Evolutionary conservation across 2,888 invertebrate species (phyloP), one percentile per base, ranked within the genome.

Genomic region (Drosophila rubida): DNA sequence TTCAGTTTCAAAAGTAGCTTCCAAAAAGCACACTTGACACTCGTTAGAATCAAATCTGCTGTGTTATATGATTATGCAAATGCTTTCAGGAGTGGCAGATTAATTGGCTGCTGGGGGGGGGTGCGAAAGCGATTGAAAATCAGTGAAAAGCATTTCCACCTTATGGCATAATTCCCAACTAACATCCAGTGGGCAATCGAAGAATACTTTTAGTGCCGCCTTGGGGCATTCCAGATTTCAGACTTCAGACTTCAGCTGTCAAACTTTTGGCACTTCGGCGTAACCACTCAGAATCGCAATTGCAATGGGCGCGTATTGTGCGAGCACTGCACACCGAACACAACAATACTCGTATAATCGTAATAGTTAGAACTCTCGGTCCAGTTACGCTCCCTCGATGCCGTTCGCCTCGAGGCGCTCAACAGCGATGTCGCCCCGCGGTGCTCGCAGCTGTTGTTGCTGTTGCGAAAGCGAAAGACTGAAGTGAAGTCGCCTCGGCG

Each of bases 91-190:
- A 57, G 1, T 50, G 25, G n/a, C 1, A 27, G 53, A 13, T 45
- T 11, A 55, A 48, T 27, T 50, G n/a, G 8, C 53, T 62, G 30
- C 22, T 2, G 7, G 37, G 4, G 27, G 9, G 13, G 35, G 3
- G 32, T 3, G 23, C n/a, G 50, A 37, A 42, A 22, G 14, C 30
- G 30, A 61, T 37, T 61, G 45, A 8, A 62, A 57, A 61, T 59
- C 55, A 57, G 46, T 69, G 41, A 49, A 53, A 35, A 57, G 51
- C 13, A 44, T 57, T 59, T 46, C 30, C 7, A 68, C 80, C 80
- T 86, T 86, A 77, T 86, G 80, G 78, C 80, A 75, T 69, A 71
- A 69, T 75, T 71, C 66, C 44, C 72, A 74, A 50, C 61, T 46
- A 63, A 71, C 62, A 60, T 76, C 55, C 72, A 71, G 53, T 76